These are phyloP conservation scores for Apeltes quadracus DNA, from an alignment of 2,113 vertebrate genomes.

Conservation along the genomic window DNA sequence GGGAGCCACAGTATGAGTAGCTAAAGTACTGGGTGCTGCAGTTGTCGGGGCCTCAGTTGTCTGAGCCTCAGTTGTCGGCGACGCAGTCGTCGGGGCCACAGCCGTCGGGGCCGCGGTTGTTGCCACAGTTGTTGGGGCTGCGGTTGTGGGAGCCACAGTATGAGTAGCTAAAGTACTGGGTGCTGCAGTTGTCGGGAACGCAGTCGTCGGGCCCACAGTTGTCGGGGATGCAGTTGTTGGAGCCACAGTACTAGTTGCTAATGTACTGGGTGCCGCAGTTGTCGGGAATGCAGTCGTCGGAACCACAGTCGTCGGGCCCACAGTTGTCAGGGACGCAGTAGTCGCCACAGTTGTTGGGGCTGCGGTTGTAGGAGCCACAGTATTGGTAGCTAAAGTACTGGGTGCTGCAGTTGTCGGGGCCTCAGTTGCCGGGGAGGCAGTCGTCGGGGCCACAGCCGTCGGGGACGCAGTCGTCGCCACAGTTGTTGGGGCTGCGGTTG, in stretches of 20 bases:
- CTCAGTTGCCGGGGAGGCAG: background rate
- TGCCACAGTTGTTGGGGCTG: background rate
- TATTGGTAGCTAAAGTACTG: background rate
- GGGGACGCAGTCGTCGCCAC: background rate
- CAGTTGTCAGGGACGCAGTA: background rate
- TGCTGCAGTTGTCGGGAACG: background rate
- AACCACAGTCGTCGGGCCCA: rapidly evolving
- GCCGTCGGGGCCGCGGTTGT: background rate
- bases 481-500: background rate
- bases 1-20: background rate
- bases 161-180: too few relatives aligned
- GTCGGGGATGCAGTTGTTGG: background rate
- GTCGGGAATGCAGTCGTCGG: background rate
- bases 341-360: background rate
- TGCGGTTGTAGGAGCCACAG: background rate
- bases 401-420: background rate
- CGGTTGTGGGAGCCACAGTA: background rate
- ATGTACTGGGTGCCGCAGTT: background rate
- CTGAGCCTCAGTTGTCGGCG: background rate
- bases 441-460: background rate
- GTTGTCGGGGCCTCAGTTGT: background rate
- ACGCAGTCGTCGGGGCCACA: background rate
- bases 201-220: rapidly evolving
- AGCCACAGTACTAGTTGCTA: rapidly evolving
- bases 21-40: background rate